Conservation (phyloP, 2,888 invertebrate genomes). For the Glomeris marginata region DNA sequence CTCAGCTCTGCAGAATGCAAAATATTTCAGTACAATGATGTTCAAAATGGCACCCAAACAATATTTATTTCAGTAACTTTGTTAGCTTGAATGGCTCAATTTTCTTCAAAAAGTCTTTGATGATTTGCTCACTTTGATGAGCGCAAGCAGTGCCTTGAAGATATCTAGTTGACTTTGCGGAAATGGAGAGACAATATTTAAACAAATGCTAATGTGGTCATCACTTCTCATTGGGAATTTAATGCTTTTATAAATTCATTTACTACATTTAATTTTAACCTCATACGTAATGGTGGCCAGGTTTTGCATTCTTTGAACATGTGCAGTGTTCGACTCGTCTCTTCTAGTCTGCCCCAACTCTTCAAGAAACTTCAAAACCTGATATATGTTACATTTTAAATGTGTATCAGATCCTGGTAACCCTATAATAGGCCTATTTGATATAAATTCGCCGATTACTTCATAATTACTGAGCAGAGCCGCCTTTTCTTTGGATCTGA, state of each 20-base stretch:
- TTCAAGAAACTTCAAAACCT: background rate
- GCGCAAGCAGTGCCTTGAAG: background rate
- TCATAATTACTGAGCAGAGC: background rate
- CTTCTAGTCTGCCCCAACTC: background rate
- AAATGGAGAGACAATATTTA: background rate
- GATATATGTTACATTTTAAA: background rate
- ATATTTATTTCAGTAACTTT: background rate
- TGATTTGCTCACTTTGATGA: background rate
- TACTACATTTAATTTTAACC: background rate
- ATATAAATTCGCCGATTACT: background rate
- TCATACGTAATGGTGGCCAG: background rate
- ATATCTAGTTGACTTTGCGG: background rate
- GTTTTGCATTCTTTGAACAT: background rate
- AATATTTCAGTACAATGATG: background rate
- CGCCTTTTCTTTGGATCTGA: background rate
- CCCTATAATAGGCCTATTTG: background rate
- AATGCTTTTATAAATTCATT: background rate
- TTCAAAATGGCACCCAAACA: background rate
- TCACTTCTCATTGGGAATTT: no score
- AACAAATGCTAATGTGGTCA: no score
- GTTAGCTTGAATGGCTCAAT: background rate
- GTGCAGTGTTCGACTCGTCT: background rate
- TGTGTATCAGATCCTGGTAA: no score
- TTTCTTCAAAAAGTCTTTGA: background rate
- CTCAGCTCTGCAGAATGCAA: background rate